Percentiles rank a stretch among this genome's conserved stretches.
These are phyloP conservation scores for Thamnophis sirtalis DNA, from an alignment of 2,113 vertebrate species.

Conservation along the genomic window DNA sequence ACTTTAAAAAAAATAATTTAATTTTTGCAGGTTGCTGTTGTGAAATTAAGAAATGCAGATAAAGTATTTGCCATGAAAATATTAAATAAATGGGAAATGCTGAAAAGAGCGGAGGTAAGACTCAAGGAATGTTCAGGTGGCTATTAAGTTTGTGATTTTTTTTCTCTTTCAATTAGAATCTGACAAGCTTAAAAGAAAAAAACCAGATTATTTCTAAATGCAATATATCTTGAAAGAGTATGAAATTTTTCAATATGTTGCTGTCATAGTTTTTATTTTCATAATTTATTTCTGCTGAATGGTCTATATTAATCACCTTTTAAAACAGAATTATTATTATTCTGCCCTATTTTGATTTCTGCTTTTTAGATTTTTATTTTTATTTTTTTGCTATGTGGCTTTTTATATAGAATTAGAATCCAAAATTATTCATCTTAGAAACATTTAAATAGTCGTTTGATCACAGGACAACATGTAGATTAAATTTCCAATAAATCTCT, in stretches of 20 bases:
- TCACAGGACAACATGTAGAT: neutral
- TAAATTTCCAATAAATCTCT: neutral
- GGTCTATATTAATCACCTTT: neutral
- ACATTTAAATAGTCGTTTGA: neutral
- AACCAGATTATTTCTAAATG: neutral
- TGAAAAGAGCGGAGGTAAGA: slow-evolving; percentile 96
- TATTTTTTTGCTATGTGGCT: neutral
- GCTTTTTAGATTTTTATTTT: neutral
- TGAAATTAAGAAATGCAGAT: slow-evolving; percentile 93
- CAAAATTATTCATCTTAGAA: neutral
- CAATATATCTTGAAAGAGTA: neutral
- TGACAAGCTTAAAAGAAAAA: neutral
- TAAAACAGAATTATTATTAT: neutral
- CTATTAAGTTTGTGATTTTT: slow-evolving; percentile 28
- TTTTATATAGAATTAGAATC: neutral
- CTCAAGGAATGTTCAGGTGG: neutral
- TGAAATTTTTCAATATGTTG: neutral
- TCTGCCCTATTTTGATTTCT: neutral
- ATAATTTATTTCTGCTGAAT: neutral
- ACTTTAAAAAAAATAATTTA: neutral
- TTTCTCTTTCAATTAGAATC: neutral
- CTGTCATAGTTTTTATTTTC: neutral
- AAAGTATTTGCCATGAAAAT: slow-evolving; percentile 99
- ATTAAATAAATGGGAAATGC: slow-evolving; percentile 99
- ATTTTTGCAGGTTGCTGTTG: slow-evolving; percentile 89